These are phyloP conservation scores for Crioceris asparagi DNA, from an alignment of 2,888 invertebrate species.

Conservation along the genomic window DNA sequence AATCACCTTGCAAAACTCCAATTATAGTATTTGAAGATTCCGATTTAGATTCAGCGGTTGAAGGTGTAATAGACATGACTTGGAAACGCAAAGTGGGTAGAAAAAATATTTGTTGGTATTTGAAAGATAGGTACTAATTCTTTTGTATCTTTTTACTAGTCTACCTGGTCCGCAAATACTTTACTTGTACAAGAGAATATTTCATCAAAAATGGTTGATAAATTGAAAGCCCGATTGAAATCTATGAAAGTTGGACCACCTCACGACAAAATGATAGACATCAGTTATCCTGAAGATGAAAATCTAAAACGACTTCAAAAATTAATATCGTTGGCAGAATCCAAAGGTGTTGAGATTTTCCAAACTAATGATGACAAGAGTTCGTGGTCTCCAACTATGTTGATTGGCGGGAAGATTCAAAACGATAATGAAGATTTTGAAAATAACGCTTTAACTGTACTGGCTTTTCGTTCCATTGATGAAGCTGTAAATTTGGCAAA, in stretches of 20 bases:
- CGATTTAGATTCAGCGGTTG: constrained; percentile 46
- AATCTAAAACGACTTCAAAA: no score
- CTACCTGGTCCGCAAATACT: constrained; percentile 41
- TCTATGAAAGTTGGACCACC: constrained; percentile 30
- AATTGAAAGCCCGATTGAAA: constrained; percentile 34
- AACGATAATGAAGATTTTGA: constrained; percentile 24
- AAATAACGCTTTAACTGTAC: constrained; percentile 32
- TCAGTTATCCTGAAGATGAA: constrained; percentile 36
- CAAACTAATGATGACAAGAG: neutral
- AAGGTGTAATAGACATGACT: constrained; percentile 40
- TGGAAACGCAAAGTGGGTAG: constrained; percentile 44
- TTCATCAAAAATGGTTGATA: constrained; percentile 36
- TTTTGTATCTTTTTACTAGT: constrained; percentile 25
- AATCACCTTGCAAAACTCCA: constrained; percentile 28
- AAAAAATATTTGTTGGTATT: neutral
- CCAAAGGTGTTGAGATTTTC: constrained; percentile 6
- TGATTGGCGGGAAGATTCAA: constrained; percentile 27
- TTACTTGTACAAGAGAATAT: constrained; percentile 46
- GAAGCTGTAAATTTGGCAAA: constrained; percentile 46
- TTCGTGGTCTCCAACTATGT: constrained; percentile 28
- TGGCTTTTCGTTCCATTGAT: constrained; percentile 44
- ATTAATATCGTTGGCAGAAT: constrained; percentile 25
- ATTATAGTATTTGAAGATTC: constrained; percentile 44
- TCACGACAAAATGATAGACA: constrained; percentile 39
- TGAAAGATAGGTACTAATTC: neutral